Percentiles rank a stretch among this genome's conserved stretches.
Evolutionary conservation across 2,888 invertebrate genomes (phyloP).

Genomic region (Argyra leucocephala): DNA sequence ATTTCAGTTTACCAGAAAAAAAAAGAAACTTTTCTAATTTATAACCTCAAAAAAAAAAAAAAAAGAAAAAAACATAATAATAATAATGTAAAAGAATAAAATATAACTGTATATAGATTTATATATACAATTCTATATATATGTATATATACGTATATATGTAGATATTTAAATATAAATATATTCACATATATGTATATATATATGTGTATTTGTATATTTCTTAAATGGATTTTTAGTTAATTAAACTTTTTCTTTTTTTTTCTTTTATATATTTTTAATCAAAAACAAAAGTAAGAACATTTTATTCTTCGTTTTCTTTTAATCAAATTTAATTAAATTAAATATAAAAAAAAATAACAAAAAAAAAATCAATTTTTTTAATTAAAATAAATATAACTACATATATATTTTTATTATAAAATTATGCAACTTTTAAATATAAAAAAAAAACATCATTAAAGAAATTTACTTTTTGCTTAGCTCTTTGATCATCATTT

Average conservation of each 20-base stretch:
- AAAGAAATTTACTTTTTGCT: too few species aligned
- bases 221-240: not conserved
- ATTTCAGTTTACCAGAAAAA: constrained; percentile 6
- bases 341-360: too few species aligned
- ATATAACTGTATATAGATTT: not conserved
- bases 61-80: not conserved
- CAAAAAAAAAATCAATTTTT: too few species aligned
- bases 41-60: constrained; percentile 1
- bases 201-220: not conserved
- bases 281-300: constrained; percentile 2
- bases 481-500: too few species aligned
- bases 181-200: not conserved
- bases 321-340: too few species aligned
- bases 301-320: not conserved
- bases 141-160: not conserved
- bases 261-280: too few species aligned
- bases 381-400: too few species aligned
- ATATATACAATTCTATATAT: not conserved
- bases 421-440: not conserved
- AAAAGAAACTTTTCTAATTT: constrained; percentile 4
- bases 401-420: not conserved
- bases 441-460: too few species aligned
- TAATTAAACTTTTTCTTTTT: constrained; percentile 6
- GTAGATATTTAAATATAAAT: not conserved
- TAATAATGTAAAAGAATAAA: not conserved